Evolutionary conservation across 2,888 invertebrate genomes (phyloP).

Genomic region (Stenichneumon culpator): DNA sequence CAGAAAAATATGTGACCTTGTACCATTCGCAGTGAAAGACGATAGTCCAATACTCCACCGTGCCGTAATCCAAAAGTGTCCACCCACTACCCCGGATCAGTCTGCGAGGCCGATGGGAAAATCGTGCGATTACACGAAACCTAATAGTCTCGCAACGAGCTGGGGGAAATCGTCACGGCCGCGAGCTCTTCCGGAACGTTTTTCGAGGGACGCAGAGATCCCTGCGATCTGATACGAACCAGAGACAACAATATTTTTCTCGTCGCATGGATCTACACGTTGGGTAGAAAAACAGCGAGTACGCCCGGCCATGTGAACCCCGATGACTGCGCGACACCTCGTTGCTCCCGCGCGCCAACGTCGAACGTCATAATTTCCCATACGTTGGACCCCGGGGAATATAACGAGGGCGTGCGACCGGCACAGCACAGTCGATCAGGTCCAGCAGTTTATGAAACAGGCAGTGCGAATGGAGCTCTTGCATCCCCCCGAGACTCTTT

Average conservation of each 20-base stretch:
- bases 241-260: conserved; percentile 64
- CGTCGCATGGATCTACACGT: conserved; percentile 32
- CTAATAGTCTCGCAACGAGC: conserved; percentile 10
- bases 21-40: conserved; percentile 10
- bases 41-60: conserved; percentile 12
- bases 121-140: conserved; percentile 36
- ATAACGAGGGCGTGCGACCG: conserved; percentile 69
- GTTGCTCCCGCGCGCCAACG: conserved; percentile 66
- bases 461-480: background rate
- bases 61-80: conserved; percentile 17
- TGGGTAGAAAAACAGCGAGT: conserved; percentile 11
- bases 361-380: conserved; percentile 70
- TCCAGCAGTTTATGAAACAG: conserved; percentile 32
- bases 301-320: conserved; percentile 71
- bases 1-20: background rate
- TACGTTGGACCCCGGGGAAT: conserved; percentile 68
- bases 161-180: conserved; percentile 11
- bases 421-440: conserved; percentile 41
- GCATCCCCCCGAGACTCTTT: conserved; percentile 64
- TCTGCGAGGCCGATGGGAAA: conserved; percentile 40
- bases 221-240: conserved; percentile 54
- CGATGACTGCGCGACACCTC: conserved; percentile 79
- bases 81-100: conserved; percentile 24
- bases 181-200: conserved; percentile 30
- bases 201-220: conserved; percentile 30